Evolutionary conservation across 2,888 invertebrate genomes (phyloP).

Genomic region (Andrena haemorrhoa): DNA sequence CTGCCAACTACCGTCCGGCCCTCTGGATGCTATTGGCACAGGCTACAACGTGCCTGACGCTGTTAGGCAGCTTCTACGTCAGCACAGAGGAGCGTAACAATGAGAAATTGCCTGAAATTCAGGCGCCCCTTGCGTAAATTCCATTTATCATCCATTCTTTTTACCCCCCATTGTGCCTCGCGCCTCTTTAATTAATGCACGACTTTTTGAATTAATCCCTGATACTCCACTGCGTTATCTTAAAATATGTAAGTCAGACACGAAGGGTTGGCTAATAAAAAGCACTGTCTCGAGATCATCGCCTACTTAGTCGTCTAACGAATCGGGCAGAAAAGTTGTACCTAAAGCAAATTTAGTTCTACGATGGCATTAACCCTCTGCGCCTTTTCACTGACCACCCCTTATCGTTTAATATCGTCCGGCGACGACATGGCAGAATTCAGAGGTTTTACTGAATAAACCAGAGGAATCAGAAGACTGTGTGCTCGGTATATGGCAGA

Average conservation of each 20-base stretch:
- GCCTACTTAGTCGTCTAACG: background rate
- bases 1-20: constrained; percentile 45
- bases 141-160: constrained; percentile 28
- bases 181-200: background rate
- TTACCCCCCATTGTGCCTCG: background rate
- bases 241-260: no score
- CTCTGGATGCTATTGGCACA: constrained; percentile 43
- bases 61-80: constrained; percentile 48
- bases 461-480: background rate
- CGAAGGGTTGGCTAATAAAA: no score
- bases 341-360: constrained; percentile 20
- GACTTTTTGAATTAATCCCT: background rate
- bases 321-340: background rate
- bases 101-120: constrained; percentile 62
- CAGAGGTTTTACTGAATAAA: background rate
- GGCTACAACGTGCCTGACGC: constrained; percentile 48
- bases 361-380: background rate
- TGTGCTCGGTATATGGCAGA: background rate
- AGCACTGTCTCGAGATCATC: no score
- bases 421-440: background rate
- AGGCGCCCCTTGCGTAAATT: background rate
- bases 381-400: constrained; percentile 15
- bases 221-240: background rate
- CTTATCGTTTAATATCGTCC: background rate
- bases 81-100: constrained; percentile 59